Evolutionary conservation across 2,888 invertebrate species (phyloP).

Genomic region (Slavum lentiscoides): DNA sequence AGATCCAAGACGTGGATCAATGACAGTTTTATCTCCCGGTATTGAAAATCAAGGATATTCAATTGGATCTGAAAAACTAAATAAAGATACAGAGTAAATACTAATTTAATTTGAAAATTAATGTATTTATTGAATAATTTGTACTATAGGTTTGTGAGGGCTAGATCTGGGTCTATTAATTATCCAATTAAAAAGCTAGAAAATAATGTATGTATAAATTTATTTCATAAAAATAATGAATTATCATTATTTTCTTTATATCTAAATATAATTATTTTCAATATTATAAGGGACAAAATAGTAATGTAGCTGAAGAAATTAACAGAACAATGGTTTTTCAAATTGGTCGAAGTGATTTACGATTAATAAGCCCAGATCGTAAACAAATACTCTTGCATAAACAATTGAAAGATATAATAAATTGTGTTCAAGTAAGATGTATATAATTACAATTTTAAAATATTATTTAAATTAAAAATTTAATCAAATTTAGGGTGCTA

Average conservation of each 20-base stretch:
- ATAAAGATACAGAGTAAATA: slow-evolving; percentile 41
- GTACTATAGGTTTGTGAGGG: slow-evolving; percentile 15
- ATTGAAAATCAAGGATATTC: slow-evolving; percentile 38
- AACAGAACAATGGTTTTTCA: slow-evolving; percentile 93
- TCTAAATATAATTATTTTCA: background rate
- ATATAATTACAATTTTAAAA: slow-evolving; percentile 13
- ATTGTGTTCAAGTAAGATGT: slow-evolving; percentile 72
- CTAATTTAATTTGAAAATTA: background rate
- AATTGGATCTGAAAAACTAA: slow-evolving; percentile 29
- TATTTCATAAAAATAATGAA: background rate
- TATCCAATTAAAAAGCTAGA: slow-evolving; percentile 21
- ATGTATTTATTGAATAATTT: background rate
- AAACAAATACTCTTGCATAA: slow-evolving; percentile 87
- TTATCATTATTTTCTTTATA: background rate
- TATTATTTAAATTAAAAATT: background rate
- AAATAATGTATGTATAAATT: slow-evolving; percentile 18
- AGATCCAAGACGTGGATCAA: slow-evolving; percentile 46
- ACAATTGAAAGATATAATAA: slow-evolving; percentile 84
- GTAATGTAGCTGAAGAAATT: slow-evolving; percentile 65
- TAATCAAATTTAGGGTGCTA: slow-evolving; percentile 67
- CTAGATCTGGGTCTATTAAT: slow-evolving; percentile 38
- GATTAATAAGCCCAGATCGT: slow-evolving; percentile 89
- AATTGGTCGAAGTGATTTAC: slow-evolving; percentile 83
- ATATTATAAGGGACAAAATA: slow-evolving; percentile 34
- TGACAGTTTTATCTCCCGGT: slow-evolving; percentile 45